Evolutionary conservation across 1,140 invertebrate species (phyloP), one percentile per base, ranked within the genome.

Genomic region (Mactra quadrangularis): DNA sequence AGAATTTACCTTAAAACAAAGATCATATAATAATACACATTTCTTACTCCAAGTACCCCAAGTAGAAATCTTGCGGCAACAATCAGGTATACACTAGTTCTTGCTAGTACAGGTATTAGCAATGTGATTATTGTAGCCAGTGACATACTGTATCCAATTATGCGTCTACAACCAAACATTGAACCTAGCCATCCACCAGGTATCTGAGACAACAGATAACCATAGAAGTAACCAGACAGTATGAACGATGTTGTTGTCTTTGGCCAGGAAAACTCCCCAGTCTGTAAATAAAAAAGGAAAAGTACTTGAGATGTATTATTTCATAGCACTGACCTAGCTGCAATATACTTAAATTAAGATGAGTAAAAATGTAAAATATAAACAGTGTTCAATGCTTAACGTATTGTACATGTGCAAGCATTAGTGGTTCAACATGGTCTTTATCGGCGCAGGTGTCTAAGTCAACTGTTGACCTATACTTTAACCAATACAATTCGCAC

Each of bases 201-300:
- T 53, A 97, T 93, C 92, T 97, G 95, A 95, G 95, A 81, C 94
- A 95, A 6, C 94, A 94, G 93, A 87, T 95, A 96, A 0, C 95
- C 95, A 93, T 95, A 96, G 84, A 97, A 98, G 93, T 97, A 97
- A 0, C 96, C 96, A 88, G 96, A 96, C 33, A 97, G 91, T 35
- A 98, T 94, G 17, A 96, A 91, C 3, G 96, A 97, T 93, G 96
- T 96, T 17, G 95, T 94, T 88, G 95, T 95, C 0, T 95, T 95
- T 22, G 27, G 25, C 71, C 71, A 75, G 38, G 4, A 9, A 45
- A 75, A 75, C 38, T 75, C 71, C 19, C 27, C 55, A 7, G 22
- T 25, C 64, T 68, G 38, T 9, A 68, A 33, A n/a, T 17, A 9
- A 15, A 25, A 13, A 13, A 7, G 27, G 7, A 25, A 22, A 57